A percentile compares a stretch with the other conserved stretches of the same genome.
phyloP scores from a whole-genome alignment of 2,888 invertebrate species.

The Malacosoma neustria region DNA sequence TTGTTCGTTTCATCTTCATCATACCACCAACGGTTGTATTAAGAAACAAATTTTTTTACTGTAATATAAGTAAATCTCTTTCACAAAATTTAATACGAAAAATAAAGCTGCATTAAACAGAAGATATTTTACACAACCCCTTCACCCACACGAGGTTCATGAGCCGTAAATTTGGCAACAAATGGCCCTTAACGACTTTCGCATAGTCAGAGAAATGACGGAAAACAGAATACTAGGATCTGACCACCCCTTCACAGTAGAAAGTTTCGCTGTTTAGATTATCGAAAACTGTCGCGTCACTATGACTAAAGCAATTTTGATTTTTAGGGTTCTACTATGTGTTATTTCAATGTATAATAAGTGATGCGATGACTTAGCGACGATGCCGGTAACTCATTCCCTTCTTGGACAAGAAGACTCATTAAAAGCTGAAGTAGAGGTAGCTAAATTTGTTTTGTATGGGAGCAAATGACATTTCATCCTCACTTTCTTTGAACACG shows the following conservation, averaged over 20 bases:
- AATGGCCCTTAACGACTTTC: conserved; percentile 66
- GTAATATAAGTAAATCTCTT: neutral
- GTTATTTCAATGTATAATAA: too few relatives aligned
- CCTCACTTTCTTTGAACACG: too few relatives aligned
- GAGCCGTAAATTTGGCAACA: conserved; percentile 59
- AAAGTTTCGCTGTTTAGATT: conserved; percentile 36
- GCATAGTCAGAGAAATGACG: conserved; percentile 59
- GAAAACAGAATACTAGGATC: conserved; percentile 41
- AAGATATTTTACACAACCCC: conserved; percentile 28
- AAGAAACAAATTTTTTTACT: too few relatives aligned
- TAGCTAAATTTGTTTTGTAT: too few relatives aligned
- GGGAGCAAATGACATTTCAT: too few relatives aligned
- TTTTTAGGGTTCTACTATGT: neutral
- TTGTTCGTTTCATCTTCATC: too few relatives aligned
- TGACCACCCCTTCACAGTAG: conserved; percentile 29
- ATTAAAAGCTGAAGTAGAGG: too few relatives aligned
- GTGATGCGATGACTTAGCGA: too few relatives aligned
- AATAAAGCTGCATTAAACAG: neutral
- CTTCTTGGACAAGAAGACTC: too few relatives aligned
- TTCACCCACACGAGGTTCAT: conserved; percentile 48
- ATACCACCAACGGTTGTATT: too few relatives aligned
- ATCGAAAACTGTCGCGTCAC: conserved; percentile 21
- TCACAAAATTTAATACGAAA: neutral
- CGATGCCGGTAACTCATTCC: too few relatives aligned
- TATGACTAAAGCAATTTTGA: neutral